phyloP scores from a whole-genome alignment of 2,113 vertebrate genomes.

The Merops nubicus region DNA sequence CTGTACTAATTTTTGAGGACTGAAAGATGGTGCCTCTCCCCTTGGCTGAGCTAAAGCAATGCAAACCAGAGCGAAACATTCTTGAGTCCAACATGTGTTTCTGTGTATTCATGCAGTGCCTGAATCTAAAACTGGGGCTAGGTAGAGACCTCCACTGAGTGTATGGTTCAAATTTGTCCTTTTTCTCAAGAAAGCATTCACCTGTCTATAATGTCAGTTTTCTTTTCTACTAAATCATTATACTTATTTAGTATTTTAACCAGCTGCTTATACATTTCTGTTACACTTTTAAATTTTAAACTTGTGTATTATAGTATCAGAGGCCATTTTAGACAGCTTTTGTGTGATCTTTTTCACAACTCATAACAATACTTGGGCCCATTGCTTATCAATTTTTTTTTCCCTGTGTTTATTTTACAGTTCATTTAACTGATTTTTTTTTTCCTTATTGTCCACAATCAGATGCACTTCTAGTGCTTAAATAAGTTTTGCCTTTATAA shows the following conservation, averaged over 20 bases:
- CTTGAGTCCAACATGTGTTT: not conserved
- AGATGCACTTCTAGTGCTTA: not conserved
- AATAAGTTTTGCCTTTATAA: not conserved
- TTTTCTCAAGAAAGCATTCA: not conserved
- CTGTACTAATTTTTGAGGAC: not conserved
- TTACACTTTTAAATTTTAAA: not conserved
- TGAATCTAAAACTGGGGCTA: not conserved
- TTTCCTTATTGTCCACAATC: not conserved
- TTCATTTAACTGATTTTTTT: not conserved
- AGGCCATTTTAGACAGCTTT: not conserved
- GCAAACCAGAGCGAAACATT: not conserved
- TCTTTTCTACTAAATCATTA: not conserved
- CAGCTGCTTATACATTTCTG: not conserved
- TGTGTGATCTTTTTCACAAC: not conserved
- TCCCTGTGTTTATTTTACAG: not conserved
- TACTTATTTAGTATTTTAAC: not conserved
- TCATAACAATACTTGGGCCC: not conserved
- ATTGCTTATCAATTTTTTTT: not conserved
- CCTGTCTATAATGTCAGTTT: not conserved
- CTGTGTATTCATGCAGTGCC: not conserved
- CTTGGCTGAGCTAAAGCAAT: not conserved
- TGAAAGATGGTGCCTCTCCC: not conserved
- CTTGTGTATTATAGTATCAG: not conserved
- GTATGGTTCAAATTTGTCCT: not conserved
- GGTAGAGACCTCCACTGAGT: not conserved